These are phyloP conservation scores for Andrena trimmerana DNA, from an alignment of 2,888 invertebrate species.

Conservation along the genomic window DNA sequence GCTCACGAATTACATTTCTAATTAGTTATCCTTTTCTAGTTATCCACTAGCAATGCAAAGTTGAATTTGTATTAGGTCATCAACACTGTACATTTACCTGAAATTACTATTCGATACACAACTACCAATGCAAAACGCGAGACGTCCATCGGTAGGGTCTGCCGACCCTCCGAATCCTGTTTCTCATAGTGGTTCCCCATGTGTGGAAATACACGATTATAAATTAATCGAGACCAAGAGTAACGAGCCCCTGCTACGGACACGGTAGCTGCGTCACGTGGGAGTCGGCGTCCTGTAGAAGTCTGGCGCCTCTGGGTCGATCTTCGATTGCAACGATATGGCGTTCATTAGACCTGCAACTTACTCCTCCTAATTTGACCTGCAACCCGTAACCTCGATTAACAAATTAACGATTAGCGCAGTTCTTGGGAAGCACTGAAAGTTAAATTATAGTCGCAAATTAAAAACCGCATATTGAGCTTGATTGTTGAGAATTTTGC, in stretches of 20 bases:
- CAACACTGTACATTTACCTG: neutral
- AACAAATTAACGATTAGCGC: neutral
- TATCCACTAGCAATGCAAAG: neutral
- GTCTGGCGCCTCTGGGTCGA: slow-evolving; percentile 70
- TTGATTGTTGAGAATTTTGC: too few species aligned
- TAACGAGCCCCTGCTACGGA: slow-evolving; percentile 63
- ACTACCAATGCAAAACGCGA: neutral
- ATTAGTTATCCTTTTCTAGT: neutral
- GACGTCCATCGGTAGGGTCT: slow-evolving; percentile 32
- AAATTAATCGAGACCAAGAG: slow-evolving; percentile 66
- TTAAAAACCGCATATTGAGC: too few species aligned
- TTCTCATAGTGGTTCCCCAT: slow-evolving; percentile 41
- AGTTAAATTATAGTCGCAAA: too few species aligned
- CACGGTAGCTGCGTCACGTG: slow-evolving; percentile 79
- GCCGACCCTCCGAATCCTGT: slow-evolving; percentile 25
- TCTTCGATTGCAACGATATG: slow-evolving; percentile 41
- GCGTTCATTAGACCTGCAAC: slow-evolving; percentile 25
- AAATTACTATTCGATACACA: slow-evolving; percentile 23
- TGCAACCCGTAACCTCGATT: neutral
- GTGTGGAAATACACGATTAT: slow-evolving; percentile 59
- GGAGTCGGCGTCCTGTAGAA: slow-evolving; percentile 72
- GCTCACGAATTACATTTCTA: slow-evolving; percentile 10
- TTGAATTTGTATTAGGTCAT: slow-evolving; percentile 4
- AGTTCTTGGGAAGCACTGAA: too few species aligned
- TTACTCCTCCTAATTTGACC: neutral